phyloP scores from a whole-genome alignment of 2,888 invertebrate species.

The Lysandra bellargus region DNA sequence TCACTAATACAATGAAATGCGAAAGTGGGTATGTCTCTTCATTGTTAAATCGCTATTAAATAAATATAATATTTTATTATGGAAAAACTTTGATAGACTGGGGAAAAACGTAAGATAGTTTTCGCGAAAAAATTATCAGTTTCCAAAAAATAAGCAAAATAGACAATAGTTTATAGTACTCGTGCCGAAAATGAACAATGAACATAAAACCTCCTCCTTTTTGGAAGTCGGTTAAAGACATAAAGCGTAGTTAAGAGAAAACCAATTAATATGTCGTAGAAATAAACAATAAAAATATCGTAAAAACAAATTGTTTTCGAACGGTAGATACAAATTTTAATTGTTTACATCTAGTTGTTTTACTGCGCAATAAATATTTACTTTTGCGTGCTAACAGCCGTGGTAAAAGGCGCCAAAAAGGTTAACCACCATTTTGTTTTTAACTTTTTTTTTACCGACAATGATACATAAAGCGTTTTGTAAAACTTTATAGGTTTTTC shows the following conservation, averaged over 20 bases:
- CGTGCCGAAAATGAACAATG: no score
- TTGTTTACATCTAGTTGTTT: background rate
- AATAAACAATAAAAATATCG: background rate
- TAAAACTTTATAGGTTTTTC: background rate
- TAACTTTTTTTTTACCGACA: constrained; percentile 34
- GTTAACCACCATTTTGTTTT: constrained; percentile 39
- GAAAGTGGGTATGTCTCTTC: no score
- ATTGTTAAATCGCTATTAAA: no score
- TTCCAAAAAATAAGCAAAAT: no score
- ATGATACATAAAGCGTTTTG: background rate
- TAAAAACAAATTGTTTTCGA: constrained; percentile 10
- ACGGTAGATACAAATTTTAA: background rate
- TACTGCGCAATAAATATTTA: constrained; percentile 35
- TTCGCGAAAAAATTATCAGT: no score
- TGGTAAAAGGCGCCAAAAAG: constrained; percentile 40
- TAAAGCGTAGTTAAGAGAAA: background rate
- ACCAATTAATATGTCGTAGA: constrained; percentile 9
- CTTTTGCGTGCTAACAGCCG: constrained; percentile 35
- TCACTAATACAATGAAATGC: no score
- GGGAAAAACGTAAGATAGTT: no score
- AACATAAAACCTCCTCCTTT: background rate
- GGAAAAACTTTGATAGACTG: no score
- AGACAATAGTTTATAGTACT: no score
- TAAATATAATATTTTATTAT: no score
- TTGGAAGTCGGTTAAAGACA: background rate